Base-by-base conservation (phyloP, 2,888 invertebrate genomes). In the Endotricha flammealis region DNA sequence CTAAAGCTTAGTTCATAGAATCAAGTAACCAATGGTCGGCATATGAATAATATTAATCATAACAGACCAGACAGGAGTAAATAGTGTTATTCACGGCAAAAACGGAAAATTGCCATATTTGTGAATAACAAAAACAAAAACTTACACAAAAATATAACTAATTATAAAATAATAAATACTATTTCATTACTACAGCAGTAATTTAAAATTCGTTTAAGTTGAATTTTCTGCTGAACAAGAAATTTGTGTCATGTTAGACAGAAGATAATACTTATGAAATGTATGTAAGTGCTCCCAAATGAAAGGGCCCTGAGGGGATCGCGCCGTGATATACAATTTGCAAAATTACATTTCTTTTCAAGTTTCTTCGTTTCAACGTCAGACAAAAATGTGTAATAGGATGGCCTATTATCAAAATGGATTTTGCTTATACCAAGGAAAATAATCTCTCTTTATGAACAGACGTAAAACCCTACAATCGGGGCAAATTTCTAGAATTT, bases 341-440 rank as follows among this genome's bases (percentile, higher is more conserved):
- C 56, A 60, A 65, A 68, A 69, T 69, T 63, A 66, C 58, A 59
- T 64, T 68, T 56, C 57, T 58, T 64, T 69, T 64, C 53, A 59
- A 61, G 58, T 57, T 60, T 57, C 50, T 48, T 48, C 54, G 46
- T 51, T 55, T 53, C 51, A 46, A 53, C 48, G 47, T 58, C 57
- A 51, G 52, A 58, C 50, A 59, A 59, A 61, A 48, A 48, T 46
- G 49, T 44, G 48, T 58, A 53, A 51, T 51, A 50, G 50, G 46
- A 52, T 50, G 39, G 50, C 39, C 51, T 50, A 53, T 60, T 56
- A 62, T 53, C 41, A 49, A 53, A 50, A 59, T 55, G 53, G 50
- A 52, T 58, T n/a, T 47, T 53, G 33, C 50, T 51, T 45, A 50
- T 42, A 48, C 53, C 45, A 47, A 53, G 51, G 38, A 43, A 43